phyloP scores from a whole-genome alignment of 1,140 invertebrate genomes.

The Lepidostoma basale region DNA sequence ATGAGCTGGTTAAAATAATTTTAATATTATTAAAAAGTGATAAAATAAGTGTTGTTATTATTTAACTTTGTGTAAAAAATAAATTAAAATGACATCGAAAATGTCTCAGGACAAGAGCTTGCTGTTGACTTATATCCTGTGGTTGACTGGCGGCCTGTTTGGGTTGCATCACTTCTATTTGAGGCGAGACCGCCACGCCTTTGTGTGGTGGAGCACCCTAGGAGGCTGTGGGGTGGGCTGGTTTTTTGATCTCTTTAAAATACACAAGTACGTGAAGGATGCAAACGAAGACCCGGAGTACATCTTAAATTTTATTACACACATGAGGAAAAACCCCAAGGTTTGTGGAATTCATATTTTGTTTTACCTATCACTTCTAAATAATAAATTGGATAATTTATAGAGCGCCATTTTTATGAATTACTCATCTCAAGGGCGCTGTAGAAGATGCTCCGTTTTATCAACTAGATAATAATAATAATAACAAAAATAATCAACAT shows the following conservation, averaged over 20 bases:
- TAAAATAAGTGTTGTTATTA: too few species aligned
- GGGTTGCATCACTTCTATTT: slow-evolving; percentile 93
- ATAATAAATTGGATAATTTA: too few species aligned
- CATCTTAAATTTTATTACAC: slow-evolving; percentile 68
- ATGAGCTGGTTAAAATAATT: too few species aligned
- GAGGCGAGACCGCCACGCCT: slow-evolving; percentile 85
- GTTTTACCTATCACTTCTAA: too few species aligned
- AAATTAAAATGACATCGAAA: too few species aligned
- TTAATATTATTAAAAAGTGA: too few species aligned
- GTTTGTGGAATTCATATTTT: slow-evolving; percentile 60
- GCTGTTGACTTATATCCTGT: slow-evolving; percentile 78
- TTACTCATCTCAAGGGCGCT: too few species aligned
- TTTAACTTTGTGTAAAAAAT: too few species aligned
- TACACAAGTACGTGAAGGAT: slow-evolving; percentile 87
- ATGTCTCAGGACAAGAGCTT: slow-evolving; percentile 65
- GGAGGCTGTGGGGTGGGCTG: slow-evolving; percentile 90
- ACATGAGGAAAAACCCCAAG: slow-evolving; percentile 68
- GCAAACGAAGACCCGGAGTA: slow-evolving; percentile 81
- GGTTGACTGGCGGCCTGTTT: slow-evolving; percentile 85
- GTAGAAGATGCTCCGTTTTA: too few species aligned
- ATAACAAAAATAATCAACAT: too few species aligned
- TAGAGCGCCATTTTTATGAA: too few species aligned
- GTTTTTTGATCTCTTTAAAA: slow-evolving; percentile 82
- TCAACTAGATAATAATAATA: too few species aligned
- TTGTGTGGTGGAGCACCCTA: slow-evolving; percentile 84